Conservation (phyloP, 2,888 invertebrate species). For the Drosophila cracens region DNA sequence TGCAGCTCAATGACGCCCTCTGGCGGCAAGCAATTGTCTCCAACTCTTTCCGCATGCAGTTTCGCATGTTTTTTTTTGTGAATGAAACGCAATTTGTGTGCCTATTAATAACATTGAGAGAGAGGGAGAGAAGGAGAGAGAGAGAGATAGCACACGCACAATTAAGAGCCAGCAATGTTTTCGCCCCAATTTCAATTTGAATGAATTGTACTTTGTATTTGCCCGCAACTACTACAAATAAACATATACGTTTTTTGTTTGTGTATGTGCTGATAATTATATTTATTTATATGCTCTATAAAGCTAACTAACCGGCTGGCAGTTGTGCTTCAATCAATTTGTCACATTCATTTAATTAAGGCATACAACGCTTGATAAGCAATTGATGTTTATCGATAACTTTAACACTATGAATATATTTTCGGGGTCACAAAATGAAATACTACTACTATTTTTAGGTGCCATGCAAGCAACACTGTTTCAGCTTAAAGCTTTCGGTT, state of each 20-base stretch:
- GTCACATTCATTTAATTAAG: conserved; percentile 46
- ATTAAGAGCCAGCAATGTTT: conserved; percentile 48
- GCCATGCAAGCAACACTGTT: conserved; percentile 43
- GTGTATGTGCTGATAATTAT: conserved; percentile 9
- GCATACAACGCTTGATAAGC: conserved; percentile 34
- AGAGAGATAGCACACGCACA: conserved; percentile 27
- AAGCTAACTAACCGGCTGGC: conserved; percentile 1
- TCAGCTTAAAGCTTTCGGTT: conserved; percentile 35
- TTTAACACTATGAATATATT: background rate
- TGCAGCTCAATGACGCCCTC: conserved; percentile 32
- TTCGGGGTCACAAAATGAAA: background rate
- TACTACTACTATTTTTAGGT: conserved; percentile 12
- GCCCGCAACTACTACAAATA: background rate
- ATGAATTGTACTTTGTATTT: conserved; percentile 46
- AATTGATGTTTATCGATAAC: conserved; percentile 8
- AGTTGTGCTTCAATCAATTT: conserved; percentile 43
- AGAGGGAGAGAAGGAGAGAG: background rate
- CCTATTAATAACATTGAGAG: conserved; percentile 37
- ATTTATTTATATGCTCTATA: conserved; percentile 24
- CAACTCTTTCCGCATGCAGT: background rate
- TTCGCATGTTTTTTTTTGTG: conserved; percentile 46
- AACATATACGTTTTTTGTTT: background rate
- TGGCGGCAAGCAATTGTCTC: conserved; percentile 26
- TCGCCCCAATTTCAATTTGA: conserved; percentile 48
- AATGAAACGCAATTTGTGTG: conserved; percentile 46